These are phyloP conservation scores for Pseudococcus jackbeardsleyi DNA, from an alignment of 2,888 invertebrate species.

Conservation along the genomic window DNA sequence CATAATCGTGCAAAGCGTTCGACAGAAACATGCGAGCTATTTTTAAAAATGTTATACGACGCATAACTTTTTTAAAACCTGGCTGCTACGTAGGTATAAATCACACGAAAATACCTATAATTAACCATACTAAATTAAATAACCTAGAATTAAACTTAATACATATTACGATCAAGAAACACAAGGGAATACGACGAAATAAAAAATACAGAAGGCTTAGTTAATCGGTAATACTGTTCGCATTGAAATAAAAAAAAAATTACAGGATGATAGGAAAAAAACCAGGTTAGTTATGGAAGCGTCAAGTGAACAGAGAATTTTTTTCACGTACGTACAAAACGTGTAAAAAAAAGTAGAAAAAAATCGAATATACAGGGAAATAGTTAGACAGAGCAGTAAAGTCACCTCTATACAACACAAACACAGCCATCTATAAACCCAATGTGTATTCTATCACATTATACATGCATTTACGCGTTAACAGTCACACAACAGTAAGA, in stretches of 20 bases:
- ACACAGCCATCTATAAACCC: conserved; percentile 35
- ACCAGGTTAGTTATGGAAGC: conserved; percentile 35
- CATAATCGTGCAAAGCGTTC: conserved; percentile 52
- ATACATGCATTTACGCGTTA: conserved; percentile 50
- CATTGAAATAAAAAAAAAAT: not conserved
- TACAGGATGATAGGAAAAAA: not conserved
- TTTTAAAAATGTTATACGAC: conserved; percentile 45
- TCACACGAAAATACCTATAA: conserved; percentile 49
- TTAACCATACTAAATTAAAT: conserved; percentile 41
- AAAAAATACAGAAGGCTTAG: conserved; percentile 18
- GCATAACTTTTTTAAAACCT: conserved; percentile 50
- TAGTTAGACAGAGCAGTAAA: not conserved
- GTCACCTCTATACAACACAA: conserved; percentile 34
- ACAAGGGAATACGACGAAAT: not conserved
- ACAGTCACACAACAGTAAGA: conserved; percentile 36
- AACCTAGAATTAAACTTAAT: conserved; percentile 29
- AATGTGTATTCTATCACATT: conserved; percentile 35
- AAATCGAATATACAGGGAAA: not conserved
- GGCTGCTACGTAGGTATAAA: conserved; percentile 15
- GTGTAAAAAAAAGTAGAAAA: not conserved
- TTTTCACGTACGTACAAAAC: not conserved
- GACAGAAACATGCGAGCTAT: conserved; percentile 50
- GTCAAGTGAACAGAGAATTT: not conserved
- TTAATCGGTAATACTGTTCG: conserved; percentile 35
- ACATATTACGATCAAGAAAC: conserved; percentile 15